Evolutionary conservation across 2,113 vertebrate genomes (phyloP), one percentile per base, ranked within the genome.

Genomic region (Pica pica): DNA sequence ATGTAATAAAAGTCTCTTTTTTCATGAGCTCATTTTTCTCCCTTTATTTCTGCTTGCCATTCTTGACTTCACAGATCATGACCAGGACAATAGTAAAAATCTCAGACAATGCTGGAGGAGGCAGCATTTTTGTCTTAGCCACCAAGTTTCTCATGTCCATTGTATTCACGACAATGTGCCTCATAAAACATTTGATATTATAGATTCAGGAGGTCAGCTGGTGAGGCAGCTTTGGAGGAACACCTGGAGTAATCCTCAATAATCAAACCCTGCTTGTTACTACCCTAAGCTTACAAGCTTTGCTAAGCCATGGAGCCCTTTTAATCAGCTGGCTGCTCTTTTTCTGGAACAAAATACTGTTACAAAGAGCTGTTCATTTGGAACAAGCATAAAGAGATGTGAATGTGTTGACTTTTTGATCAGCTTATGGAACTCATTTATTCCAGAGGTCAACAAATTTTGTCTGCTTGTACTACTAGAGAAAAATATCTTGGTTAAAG

Each of bases 1-100:
- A 69, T 83, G 76, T 86, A 95, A 92, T 92, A 89, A 92, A 94
- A 86, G 60, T 67, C 33, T 89, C 31, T 70, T 67, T 90, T 49
- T 88, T 83, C 24, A n/a, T 83, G 77, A 77, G 88, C 83, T 92
- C 46, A 0, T 90, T 94, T 93, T 88, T 83, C 76, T 69, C 63
- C 68, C 52, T 93, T 90, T 86, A 80, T 90, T 95, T 94, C 80
- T 80, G 44, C 86, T 78, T 59, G 39, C 47, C 68, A 42, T 90
- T 93, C 86, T 63, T 73, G 79, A 90, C 89, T 90, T 93, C 24
- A 9, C 69, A 84, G 50, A 86, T 86, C 59, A 31, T 13, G 64
- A 80, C 59, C 80, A 71, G 83, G 47, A 77, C 68, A 93, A 63
- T 59, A 67, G 93, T 59, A 80, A 90, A 95, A 83, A 77, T 42